Evolutionary conservation across 2,113 vertebrate species (phyloP).

Genomic region (Bettongia penicillata): DNA sequence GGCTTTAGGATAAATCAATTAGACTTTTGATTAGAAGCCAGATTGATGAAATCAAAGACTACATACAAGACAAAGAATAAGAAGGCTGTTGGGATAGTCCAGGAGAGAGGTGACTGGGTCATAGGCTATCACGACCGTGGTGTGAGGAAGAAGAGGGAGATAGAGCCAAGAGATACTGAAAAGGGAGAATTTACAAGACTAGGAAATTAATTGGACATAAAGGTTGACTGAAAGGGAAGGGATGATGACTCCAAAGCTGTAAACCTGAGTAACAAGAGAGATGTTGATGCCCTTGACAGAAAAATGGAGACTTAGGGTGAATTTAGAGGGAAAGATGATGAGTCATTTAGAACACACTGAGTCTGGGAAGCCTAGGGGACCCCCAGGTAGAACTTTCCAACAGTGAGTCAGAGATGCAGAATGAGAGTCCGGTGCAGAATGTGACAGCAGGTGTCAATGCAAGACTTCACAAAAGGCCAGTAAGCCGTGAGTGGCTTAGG

Average conservation of each 20-base stretch:
- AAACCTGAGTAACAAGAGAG: neutral
- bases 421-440: neutral
- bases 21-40: neutral
- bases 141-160: neutral
- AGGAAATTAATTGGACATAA: neutral
- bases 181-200: neutral
- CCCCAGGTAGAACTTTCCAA: neutral
- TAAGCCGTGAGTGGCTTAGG: conserved; percentile 59
- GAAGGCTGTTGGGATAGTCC: neutral
- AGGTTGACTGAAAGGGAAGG: neutral
- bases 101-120: neutral
- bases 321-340: neutral
- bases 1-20: neutral
- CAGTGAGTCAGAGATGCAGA: neutral
- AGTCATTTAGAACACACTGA: neutral
- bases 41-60: neutral
- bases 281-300: neutral
- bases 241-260: neutral
- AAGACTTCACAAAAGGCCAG: conserved; percentile 41
- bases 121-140: neutral
- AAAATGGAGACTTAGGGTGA: neutral
- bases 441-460: conserved; percentile 26
- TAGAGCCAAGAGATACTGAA: neutral
- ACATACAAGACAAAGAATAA: neutral
- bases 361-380: neutral